These are phyloP conservation scores for Rotaria sp. DNA, from an alignment of 2,888 invertebrate genomes.

Conservation along the genomic window DNA sequence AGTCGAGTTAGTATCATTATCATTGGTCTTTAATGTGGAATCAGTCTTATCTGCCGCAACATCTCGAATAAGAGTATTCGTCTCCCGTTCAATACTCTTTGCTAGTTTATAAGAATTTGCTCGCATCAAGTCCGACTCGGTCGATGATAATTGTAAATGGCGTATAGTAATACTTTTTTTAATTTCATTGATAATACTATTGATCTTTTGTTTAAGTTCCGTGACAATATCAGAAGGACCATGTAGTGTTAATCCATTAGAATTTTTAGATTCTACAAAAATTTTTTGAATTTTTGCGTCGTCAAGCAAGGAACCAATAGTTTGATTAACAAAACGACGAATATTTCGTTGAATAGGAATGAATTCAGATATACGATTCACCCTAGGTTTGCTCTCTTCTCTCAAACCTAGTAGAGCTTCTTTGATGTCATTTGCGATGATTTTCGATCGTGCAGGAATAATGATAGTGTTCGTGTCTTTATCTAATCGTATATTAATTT, in stretches of 20 bases:
- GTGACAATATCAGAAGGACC: not conserved
- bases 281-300: not conserved
- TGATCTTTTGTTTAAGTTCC: not conserved
- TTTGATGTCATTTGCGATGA: not conserved
- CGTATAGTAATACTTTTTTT: not conserved
- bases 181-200: not conserved
- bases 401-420: not conserved
- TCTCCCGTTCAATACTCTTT: not conserved
- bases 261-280: not conserved
- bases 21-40: not conserved
- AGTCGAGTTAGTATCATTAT: not conserved
- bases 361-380: not conserved
- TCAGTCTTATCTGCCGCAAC: not conserved
- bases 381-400: accelerated
- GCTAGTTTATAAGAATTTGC: not conserved
- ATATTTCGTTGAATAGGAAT: not conserved
- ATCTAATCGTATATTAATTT: not conserved
- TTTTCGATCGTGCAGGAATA: not conserved
- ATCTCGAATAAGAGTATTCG: not conserved
- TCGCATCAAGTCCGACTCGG: not conserved
- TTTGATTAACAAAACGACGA: not conserved
- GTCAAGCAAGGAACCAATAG: not conserved
- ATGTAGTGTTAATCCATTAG: not conserved
- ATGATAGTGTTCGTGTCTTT: not conserved
- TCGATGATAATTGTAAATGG: not conserved